Base-by-base conservation (phyloP, 2,888 invertebrate genomes). In the Volucella inflata region DNA sequence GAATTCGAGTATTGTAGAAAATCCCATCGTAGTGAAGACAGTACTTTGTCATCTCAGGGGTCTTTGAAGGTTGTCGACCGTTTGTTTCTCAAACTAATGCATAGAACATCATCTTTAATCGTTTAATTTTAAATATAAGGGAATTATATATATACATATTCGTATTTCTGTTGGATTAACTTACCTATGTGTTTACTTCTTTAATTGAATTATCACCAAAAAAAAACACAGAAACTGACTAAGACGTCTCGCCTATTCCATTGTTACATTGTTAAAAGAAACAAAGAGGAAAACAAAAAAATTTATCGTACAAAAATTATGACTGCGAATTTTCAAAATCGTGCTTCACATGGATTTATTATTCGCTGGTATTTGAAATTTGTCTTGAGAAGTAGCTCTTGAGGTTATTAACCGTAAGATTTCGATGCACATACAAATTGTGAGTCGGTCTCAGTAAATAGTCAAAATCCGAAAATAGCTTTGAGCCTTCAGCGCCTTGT, bases 121-220 rank as follows among this genome's bases (percentile, higher is more conserved):
- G 21, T 21, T 21, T 21, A 30, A 0, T 21, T 21, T 2, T 21
- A 21, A 21, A 21, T 4, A 21, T 2, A 21, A 0, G 30, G 6
- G 6, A 6, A 30, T 30, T 3, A 6, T 30, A 30, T 21, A 21
- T 30, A 30, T 30, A 6, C 6, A 6, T 30, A 30, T 30, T 30
- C 30, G 30, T 30, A 0, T 21, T 21, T 21, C 4, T 21, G 21
- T 21, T 1, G 21, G 21, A 21, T 21, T 21, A 3, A 21, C 21
- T 21, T 21, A 21, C 21, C 21, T 21, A 40, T 71, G 3, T 17
- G 17, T 10, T 48, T 46, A 8, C 50, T 30, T 10, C 12, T 50
- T 76, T 67, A 76, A 76, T 76, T 76, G 30, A 67, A 67, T 76
- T 67, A 76, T 48, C 59, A 59, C 14, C 30, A 57, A 70, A 65